phyloP scores from a whole-genome alignment of 53 echinoderm and acorn worm genomes.

The Arbacia lixula region DNA sequence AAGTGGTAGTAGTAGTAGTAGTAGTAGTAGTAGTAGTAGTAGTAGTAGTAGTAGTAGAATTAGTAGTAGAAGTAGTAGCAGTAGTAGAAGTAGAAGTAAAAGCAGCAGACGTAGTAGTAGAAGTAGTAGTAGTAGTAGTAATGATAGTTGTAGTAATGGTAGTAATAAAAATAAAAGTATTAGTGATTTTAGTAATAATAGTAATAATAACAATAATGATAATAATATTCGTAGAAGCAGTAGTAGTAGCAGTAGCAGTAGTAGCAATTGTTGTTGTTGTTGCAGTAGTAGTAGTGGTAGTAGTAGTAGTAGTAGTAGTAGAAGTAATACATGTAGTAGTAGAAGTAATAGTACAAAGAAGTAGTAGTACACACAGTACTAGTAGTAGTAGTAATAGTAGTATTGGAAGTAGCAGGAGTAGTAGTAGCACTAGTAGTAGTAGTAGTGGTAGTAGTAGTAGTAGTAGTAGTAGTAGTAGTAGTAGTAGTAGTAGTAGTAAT shows the following conservation, averaged over 20 bases:
- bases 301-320: not conserved
- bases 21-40: slow-evolving; percentile 29
- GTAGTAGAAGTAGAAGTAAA: too few species aligned
- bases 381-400: too few species aligned
- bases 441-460: not conserved
- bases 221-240: not conserved
- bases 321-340: too few species aligned
- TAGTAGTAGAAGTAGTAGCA: too few species aligned
- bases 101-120: too few species aligned
- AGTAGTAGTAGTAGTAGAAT: slow-evolving; percentile 28
- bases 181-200: not conserved
- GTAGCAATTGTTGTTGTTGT: not conserved
- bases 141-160: slow-evolving; percentile 6
- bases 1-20: slow-evolving; percentile 29
- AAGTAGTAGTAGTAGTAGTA: slow-evolving; percentile 23
- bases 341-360: not conserved
- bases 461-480: not conserved
- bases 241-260: not conserved
- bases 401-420: too few species aligned
- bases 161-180: not conserved
- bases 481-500: not conserved
- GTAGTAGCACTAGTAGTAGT: too few species aligned
- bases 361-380: not conserved
- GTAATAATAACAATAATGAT: not conserved
- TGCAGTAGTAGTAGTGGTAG: not conserved